Evolutionary conservation across 2,113 vertebrate species (phyloP).

Genomic region (Protobothrops mucrosquamatus): DNA sequence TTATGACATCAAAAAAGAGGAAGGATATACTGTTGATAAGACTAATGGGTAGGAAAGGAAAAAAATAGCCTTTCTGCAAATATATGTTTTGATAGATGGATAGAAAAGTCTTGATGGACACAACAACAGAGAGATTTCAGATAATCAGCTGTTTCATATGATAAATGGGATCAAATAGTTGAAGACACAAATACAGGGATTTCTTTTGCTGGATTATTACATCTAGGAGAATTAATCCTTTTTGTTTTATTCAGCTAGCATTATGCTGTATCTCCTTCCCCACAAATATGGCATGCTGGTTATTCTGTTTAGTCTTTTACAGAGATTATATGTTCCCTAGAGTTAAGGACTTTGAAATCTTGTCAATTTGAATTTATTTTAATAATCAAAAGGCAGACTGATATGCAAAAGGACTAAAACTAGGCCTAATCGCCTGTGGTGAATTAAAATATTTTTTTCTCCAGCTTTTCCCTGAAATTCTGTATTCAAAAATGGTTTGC

Average conservation of each 20-base stretch:
- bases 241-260: not conserved
- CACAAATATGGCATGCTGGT: not conserved
- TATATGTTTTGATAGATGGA: not conserved
- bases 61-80: not conserved
- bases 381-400: constrained; percentile 12
- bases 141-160: not conserved
- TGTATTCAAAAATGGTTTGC: not conserved
- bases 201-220: not conserved
- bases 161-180: not conserved
- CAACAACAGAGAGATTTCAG: not conserved
- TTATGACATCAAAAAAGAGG: not conserved
- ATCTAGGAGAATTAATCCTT: not conserved
- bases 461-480: not conserved
- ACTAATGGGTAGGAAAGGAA: not conserved
- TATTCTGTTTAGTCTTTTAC: not conserved
- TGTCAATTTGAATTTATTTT: not conserved
- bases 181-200: not conserved
- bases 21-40: not conserved
- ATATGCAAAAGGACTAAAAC: constrained; percentile 10
- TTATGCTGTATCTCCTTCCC: not conserved
- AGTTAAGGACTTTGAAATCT: not conserved
- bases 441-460: constrained; percentile 13
- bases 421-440: constrained; percentile 7
- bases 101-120: not conserved
- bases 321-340: not conserved